These are phyloP conservation scores for Nephrotoma guestfalica DNA, from an alignment of 2,888 invertebrate species.

Conservation along the genomic window DNA sequence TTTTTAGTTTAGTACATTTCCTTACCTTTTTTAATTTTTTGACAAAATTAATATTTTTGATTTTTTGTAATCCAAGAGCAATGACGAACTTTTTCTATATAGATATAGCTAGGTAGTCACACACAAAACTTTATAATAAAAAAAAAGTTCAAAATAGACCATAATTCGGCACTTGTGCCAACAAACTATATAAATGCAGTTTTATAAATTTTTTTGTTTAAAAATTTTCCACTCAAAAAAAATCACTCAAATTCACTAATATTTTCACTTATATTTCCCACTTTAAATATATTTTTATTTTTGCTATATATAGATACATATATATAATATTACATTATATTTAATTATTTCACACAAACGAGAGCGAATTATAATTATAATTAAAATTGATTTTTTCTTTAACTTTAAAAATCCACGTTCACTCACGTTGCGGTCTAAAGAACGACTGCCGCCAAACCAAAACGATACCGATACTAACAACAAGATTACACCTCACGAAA, in stretches of 20 bases:
- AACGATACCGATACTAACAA: no score
- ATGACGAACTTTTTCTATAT: neutral
- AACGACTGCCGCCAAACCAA: neutral
- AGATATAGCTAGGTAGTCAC: neutral
- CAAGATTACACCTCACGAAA: neutral
- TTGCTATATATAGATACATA: neutral
- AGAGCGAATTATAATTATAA: neutral
- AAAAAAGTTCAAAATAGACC: neutral
- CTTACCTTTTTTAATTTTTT: neutral
- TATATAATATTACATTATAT: neutral
- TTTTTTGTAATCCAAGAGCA: neutral
- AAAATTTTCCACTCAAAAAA: neutral
- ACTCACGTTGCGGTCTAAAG: neutral
- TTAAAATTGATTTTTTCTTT: neutral
- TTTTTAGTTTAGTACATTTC: neutral
- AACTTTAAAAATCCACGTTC: neutral
- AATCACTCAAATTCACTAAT: neutral
- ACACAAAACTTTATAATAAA: neutral
- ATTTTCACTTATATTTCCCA: neutral
- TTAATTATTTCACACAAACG: neutral
- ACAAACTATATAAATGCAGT: neutral
- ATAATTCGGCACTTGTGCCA: neutral
- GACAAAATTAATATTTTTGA: neutral
- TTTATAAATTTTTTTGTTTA: neutral
- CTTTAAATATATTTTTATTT: neutral